Conservation (phyloP, 2,888 invertebrate species). For the Augiades crinisus region DNA sequence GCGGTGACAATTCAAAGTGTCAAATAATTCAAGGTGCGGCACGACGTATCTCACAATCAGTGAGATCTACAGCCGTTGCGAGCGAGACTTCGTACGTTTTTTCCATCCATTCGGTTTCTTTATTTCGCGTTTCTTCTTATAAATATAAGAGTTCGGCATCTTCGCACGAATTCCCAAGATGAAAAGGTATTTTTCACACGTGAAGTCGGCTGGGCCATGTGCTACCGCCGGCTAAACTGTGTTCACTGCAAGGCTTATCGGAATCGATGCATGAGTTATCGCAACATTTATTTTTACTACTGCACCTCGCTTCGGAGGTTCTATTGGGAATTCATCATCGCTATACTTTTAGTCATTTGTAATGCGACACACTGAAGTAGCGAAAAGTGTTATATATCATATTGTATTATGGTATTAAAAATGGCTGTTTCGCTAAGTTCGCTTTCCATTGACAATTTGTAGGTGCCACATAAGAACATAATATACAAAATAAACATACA, state of each 20-base stretch:
- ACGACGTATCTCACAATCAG: constrained; percentile 74
- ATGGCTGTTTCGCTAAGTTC: no score
- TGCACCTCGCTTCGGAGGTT: neutral
- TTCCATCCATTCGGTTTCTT: constrained; percentile 71
- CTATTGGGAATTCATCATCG: constrained; percentile 9
- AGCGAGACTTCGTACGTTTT: constrained; percentile 52
- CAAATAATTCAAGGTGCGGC: constrained; percentile 74
- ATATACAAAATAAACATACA: no score
- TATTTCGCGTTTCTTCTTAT: constrained; percentile 71
- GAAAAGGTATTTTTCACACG: constrained; percentile 74
- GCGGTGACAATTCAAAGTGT: constrained; percentile 70
- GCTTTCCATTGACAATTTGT: no score
- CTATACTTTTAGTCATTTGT: no score
- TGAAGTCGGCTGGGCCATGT: constrained; percentile 44
- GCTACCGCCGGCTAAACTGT: constrained; percentile 47
- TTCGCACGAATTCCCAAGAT: constrained; percentile 74
- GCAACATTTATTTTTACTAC: constrained; percentile 35
- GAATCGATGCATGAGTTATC: constrained; percentile 50
- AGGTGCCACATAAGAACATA: no score
- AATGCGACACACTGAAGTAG: no score
- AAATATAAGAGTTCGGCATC: constrained; percentile 75
- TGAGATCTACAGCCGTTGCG: constrained; percentile 65
- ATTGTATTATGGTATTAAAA: no score
- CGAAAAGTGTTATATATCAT: no score
- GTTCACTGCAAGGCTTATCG: constrained; percentile 50